Conservation (phyloP, 2,113 vertebrate genomes). For the Onychostruthus taczanowskii region DNA sequence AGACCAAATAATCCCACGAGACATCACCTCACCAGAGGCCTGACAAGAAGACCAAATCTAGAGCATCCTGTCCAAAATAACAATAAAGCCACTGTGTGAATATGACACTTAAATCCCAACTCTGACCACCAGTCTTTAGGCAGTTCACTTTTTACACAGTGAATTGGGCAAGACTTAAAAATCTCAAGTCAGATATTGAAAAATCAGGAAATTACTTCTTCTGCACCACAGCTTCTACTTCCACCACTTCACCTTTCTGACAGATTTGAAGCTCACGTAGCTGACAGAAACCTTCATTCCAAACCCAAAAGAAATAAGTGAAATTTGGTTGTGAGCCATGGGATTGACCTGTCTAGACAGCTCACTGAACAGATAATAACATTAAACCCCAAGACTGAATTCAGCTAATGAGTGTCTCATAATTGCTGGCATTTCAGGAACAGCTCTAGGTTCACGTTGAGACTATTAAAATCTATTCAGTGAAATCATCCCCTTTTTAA, state of each 20-base stretch:
- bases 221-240: background rate
- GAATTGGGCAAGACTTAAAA: background rate
- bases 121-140: background rate
- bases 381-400: background rate
- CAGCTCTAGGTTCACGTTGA: background rate
- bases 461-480: background rate
- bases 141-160: background rate
- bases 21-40: background rate
- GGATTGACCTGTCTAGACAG: background rate
- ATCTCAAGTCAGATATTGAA: background rate
- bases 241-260: background rate
- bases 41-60: background rate
- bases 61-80: background rate
- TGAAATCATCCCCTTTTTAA: background rate
- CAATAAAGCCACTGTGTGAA: background rate
- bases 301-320: background rate
- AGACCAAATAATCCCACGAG: background rate
- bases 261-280: background rate
- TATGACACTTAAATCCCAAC: background rate
- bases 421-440: background rate
- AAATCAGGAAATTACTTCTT: background rate
- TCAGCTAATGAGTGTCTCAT: background rate
- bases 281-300: background rate
- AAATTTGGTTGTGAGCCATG: background rate
- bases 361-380: background rate